Base-by-base conservation (phyloP, 2,888 invertebrate genomes). In the Listrodromus nycthemerus region DNA sequence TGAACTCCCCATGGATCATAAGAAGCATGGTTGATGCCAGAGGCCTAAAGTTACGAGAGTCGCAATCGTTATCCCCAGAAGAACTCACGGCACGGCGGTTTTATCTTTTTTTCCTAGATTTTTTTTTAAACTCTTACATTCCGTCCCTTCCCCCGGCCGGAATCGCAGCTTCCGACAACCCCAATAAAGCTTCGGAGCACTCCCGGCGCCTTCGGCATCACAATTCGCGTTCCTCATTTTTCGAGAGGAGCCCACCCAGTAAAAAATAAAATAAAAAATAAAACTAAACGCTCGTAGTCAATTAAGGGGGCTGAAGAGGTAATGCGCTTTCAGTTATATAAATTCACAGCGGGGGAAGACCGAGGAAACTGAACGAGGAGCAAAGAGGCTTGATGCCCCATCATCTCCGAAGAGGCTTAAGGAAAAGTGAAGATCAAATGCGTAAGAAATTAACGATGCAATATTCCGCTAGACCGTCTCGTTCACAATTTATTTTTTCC, bases 251-350 rank as follows among this genome's bases (percentile, higher is more conserved):
- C 58, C 16, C 27, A 33, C 66, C 19, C 50, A 41, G 66, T 70
- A 48, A 33, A 48, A 81, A 79, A 33, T n/a, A n/a, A n/a, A n/a
- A n/a, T n/a, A 33, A 33, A 80, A 88, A 90, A 90, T 89, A 90
- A 88, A 89, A 88, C 89, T 85, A 87, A 90, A 89, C 91, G 89
- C 88, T 91, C 90, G 89, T 88, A 90, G 91, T 91, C 91, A 91
- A 91, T 91, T 91, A 91, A 90, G 55, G 88, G 82, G 82, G 80
- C 82, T 87, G 86, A 86, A 85, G 79, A 86, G 88, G 85, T 88
- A 90, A 90, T 90, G 87, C 86, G 88, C 88, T 88, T 88, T 85
- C 63, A 69, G 45, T 61, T 16, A 61, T 67, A 65, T 37, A 61
- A 50, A 69, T 61, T 41, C 27, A 61, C 75, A 67, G 50, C 24